Conservation (phyloP, 2,888 invertebrate genomes). For the Sicus ferrugineus region DNA sequence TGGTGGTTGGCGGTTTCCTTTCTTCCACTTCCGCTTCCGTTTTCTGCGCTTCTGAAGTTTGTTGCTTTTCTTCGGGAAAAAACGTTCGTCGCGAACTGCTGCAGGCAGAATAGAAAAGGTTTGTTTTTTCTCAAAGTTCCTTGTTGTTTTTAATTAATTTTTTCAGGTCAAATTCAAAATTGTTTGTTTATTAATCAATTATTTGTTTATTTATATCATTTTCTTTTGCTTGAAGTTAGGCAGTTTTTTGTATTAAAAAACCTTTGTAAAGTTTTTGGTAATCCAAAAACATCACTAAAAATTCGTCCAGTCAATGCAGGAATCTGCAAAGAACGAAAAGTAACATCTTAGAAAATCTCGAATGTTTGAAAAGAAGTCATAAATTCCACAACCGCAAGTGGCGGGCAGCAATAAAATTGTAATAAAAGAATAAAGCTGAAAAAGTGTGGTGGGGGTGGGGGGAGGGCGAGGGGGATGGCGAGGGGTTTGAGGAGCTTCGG, state of each 20-base stretch:
- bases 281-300: no score
- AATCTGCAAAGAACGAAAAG: no score
- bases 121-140: background rate
- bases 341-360: background rate
- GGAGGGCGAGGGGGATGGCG: background rate
- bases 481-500: background rate
- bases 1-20: background rate
- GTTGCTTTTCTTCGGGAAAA: background rate
- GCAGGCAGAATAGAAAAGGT: background rate
- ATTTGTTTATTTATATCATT: no score
- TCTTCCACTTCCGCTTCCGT: background rate
- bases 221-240: no score
- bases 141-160: background rate
- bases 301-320: no score
- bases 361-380: conserved; percentile 17
- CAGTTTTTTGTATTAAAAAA: no score
- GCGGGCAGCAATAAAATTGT: background rate
- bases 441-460: no score
- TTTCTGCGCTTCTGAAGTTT: background rate
- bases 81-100: background rate
- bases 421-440: background rate
- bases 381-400: conserved; percentile 26
- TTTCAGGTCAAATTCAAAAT: no score
- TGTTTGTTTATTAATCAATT: no score
- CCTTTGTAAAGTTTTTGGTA: no score